Conservation (phyloP, 1,140 invertebrate species). For the Monochamus saltuarius region DNA sequence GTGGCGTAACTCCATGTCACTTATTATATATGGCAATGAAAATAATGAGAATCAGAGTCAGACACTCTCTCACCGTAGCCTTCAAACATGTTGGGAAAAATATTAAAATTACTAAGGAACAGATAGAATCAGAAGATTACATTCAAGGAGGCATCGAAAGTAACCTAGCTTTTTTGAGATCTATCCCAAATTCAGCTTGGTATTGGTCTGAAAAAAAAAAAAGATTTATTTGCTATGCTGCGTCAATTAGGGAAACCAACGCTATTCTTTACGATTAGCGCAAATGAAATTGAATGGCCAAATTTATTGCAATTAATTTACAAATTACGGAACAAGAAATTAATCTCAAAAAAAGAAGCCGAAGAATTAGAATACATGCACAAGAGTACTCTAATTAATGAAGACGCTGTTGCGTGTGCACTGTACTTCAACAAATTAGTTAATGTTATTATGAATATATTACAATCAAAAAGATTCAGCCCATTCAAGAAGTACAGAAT, state of each 20-base stretch:
- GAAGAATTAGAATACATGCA: conserved; percentile 34
- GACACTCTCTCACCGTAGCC: neutral
- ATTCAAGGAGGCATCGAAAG: conserved; percentile 23
- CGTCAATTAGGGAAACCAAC: conserved; percentile 48
- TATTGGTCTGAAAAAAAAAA: conserved; percentile 47
- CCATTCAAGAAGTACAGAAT: conserved; percentile 39
- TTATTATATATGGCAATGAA: conserved; percentile 7
- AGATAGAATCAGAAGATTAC: neutral
- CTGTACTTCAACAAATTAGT: too few species aligned
- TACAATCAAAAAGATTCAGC: conserved; percentile 22
- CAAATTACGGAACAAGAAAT: conserved; percentile 45
- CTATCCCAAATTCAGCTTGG: conserved; percentile 39
- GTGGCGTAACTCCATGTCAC: neutral
- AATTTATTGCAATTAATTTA: conserved; percentile 48
- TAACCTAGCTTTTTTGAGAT: conserved; percentile 34
- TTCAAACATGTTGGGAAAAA: conserved; percentile 3
- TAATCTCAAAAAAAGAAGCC: conserved; percentile 31
- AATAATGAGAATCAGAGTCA: neutral
- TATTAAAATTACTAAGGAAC: neutral
- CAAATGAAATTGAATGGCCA: conserved; percentile 50
- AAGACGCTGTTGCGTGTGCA: conserved; percentile 53
- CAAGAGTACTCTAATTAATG: conserved; percentile 47
- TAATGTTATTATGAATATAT: conserved; percentile 32
- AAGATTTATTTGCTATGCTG: conserved; percentile 53
- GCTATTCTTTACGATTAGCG: conserved; percentile 47